Base-by-base conservation (phyloP, 2,797 vertebrate genomes). In the Oreochromis grahami region DNA sequence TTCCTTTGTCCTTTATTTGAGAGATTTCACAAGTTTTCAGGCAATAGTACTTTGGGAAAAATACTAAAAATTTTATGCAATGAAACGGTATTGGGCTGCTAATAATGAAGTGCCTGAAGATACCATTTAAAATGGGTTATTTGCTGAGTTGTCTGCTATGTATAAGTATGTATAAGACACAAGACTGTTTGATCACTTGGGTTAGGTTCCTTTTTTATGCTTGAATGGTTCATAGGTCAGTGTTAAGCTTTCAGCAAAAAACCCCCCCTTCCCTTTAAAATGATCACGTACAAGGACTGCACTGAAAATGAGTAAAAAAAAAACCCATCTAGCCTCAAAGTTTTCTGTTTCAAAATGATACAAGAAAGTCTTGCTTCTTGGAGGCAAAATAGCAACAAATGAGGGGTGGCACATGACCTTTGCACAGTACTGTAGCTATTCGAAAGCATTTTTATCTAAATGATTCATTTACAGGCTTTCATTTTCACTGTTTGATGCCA, bases 301-400 rank as follows among this genome's bases (percentile, higher is more conserved):
- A 53, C 51, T 53, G 51, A 53, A 13, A 53, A 53, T 24, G n/a
- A 53, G 21, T 53, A 11, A 52, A 52, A 13, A 13, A 7, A 1
- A 0, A 41, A 38, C 4, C 2, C 11, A 38, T 0, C 19, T 38
- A 65, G 12, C 34, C 60, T 65, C 34, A 65, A 38, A 0, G 32
- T 63, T 63, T 36, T 63, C 3, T 63, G 17, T 63, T 36, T 7
- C 58, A 60, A 60, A 60, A n/a, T n/a, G 9, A 60, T 36, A 36
- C 32, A 36, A 63, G 32, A n/a, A n/a, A 63, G 58, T 63, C 32
- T 63, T 6, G 34, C 19, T 38, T 36, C 34, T 63, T 63, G 58
- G 0, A 38, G 10, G 34, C 58, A 38, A 38, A 65, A 38, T 65
- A 38, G 5, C 5, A 63, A 21, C 4, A 21, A 65, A 19, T 65